Evolutionary conservation across 2,888 invertebrate genomes (phyloP).

Genomic region (Callyntrura sp.): DNA sequence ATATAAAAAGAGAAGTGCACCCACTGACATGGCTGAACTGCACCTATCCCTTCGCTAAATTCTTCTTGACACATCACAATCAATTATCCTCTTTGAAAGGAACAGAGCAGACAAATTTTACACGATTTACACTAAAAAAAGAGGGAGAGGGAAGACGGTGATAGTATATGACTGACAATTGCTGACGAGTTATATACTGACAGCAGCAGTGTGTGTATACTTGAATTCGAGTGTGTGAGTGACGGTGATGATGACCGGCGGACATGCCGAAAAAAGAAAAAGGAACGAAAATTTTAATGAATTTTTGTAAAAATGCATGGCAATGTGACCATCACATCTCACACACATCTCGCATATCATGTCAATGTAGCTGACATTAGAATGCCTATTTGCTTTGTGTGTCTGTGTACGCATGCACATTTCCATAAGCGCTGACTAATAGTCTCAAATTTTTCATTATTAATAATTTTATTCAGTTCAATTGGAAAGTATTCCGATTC

Average conservation of each 20-base stretch:
- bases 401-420: background rate
- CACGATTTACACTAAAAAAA: slow-evolving; percentile 19
- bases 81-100: slow-evolving; percentile 60
- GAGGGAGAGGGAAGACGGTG: background rate
- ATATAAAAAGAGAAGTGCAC: slow-evolving; percentile 5
- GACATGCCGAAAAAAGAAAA: slow-evolving; percentile 49
- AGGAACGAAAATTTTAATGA: slow-evolving; percentile 12
- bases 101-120: slow-evolving; percentile 23
- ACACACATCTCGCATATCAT: background rate
- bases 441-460: background rate
- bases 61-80: slow-evolving; percentile 55
- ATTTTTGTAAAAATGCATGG: slow-evolving; percentile 28
- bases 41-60: background rate
- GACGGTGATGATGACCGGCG: slow-evolving; percentile 15
- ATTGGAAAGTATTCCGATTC: slow-evolving; percentile 54
- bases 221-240: background rate
- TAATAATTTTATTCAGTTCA: slow-evolving; percentile 46
- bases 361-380: background rate
- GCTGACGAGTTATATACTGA: too few species aligned
- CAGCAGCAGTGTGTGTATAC: too few species aligned
- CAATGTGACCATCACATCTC: slow-evolving; percentile 36
- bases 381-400: background rate
- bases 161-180: too few species aligned
- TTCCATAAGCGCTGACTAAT: background rate
- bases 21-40: slow-evolving; percentile 2